Base-by-base conservation (phyloP, 2,888 invertebrate species). In the Drosophila niveifrons region DNA sequence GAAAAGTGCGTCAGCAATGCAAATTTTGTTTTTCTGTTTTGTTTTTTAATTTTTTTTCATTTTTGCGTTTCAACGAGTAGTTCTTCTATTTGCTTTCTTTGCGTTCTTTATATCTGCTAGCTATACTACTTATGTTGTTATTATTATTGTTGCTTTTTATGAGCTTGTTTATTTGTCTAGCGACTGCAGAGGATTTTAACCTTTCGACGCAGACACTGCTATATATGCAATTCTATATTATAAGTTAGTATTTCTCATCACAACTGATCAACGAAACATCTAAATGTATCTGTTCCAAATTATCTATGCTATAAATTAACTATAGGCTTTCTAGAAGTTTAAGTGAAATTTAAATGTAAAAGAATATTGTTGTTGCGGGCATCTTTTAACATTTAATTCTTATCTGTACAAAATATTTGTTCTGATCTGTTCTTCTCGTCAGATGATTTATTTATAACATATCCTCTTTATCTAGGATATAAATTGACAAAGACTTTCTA, bases 1-100 rank as follows among this genome's bases (percentile, higher is more conserved):
- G 69, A 76, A 79, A 79, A 79, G 77, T 79, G 79, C 79, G 79
- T 79, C 79, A 79, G 79, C 77, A 77, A 71, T 74, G 79, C 74
- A 79, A 77, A 79, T 79, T 65, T 65, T 65, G 64, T 62, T 77
- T 71, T 77, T 57, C 47, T 43, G 28, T 8, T 63, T 17, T 23
- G 41, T 39, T 39, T 8, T 53, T 18, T 15, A 4, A 23, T 23
- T 17, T 17, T 48, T 39, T 36, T 7, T 53, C 23, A 41, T 23
- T 23, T 23, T 23, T 23, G 15, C 11, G 18, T 17, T 50, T 61
- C 46, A 43, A 10, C 58, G 43, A 61, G 46, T 44, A 59, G 62
- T 71, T 59, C 29, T 36, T 39, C 47, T 39, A 31, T 51, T 58
- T 18, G 52, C 48, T 46, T 57, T 63, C 41, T 52, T 64, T 56